phyloP scores from a whole-genome alignment of 2,797 vertebrate species.

The Mormyrops boulengeri region DNA sequence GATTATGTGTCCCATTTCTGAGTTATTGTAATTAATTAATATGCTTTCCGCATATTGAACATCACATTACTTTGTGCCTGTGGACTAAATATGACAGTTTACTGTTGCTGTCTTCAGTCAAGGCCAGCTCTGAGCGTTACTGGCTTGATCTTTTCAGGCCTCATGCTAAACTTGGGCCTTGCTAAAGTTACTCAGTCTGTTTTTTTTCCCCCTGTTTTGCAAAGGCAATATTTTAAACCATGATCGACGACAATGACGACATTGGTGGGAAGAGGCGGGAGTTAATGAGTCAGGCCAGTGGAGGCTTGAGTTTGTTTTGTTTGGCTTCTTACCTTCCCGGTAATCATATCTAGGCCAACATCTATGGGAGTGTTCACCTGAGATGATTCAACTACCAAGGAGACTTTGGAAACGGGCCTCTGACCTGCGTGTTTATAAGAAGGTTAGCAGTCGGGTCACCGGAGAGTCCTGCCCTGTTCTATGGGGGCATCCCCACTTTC shows the following conservation, averaged over 20 bases:
- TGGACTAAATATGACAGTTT: neutral
- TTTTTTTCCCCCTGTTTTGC: neutral
- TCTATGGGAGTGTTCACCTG: neutral
- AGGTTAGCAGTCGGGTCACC: neutral
- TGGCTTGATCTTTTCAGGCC: neutral
- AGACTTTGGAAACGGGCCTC: neutral
- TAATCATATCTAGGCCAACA: neutral
- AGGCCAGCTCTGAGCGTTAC: neutral
- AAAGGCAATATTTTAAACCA: neutral
- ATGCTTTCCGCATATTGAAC: neutral
- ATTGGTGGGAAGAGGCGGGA: neutral
- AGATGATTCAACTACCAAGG: neutral
- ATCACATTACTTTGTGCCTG: neutral
- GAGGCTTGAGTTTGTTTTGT: neutral
- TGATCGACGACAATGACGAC: neutral
- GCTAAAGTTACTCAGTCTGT: too few species aligned
- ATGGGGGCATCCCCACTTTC: neutral
- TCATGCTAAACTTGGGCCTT: neutral
- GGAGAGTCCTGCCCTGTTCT: neutral
- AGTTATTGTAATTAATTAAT: conserved; percentile 12
- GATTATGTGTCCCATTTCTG: neutral
- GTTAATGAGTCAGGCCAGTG: neutral
- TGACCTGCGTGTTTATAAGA: neutral
- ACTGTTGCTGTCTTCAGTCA: neutral
- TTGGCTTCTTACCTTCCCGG: neutral